These are phyloP conservation scores for Trichechus manatus DNA, from an alignment of 2,113 vertebrate genomes.

Conservation along the genomic window DNA sequence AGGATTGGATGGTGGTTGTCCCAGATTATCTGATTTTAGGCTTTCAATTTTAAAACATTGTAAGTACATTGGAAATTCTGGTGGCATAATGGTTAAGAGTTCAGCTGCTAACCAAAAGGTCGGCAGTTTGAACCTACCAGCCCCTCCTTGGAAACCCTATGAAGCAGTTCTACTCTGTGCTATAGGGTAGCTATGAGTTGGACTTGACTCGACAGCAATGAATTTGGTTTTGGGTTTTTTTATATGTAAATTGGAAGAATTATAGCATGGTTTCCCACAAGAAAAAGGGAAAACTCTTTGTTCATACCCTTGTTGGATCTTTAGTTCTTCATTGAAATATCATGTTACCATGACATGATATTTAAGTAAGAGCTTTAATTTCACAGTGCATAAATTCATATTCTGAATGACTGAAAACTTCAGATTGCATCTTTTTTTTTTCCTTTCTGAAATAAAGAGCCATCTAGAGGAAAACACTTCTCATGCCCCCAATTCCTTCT, in stretches of 20 bases:
- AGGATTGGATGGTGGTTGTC: slow-evolving; percentile 7
- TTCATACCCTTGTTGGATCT: neutral
- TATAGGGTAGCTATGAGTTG: too few species aligned
- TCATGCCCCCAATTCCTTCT: neutral
- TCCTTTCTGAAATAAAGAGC: slow-evolving; percentile 17
- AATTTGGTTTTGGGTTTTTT: too few species aligned
- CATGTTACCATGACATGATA: neutral
- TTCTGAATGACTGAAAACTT: neutral
- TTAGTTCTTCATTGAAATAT: neutral
- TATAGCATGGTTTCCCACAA: neutral
- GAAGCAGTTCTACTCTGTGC: too few species aligned
- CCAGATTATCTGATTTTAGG: neutral
- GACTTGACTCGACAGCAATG: too few species aligned
- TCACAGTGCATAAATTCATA: neutral
- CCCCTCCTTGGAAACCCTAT: too few species aligned
- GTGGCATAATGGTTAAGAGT: too few species aligned
- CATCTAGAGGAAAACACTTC: neutral
- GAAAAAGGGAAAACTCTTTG: neutral
- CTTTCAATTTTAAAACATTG: neutral
- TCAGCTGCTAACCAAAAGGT: too few species aligned
- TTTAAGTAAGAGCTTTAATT: slow-evolving; percentile 27
- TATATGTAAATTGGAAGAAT: too few species aligned
- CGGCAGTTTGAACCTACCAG: too few species aligned
- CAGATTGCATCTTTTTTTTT: neutral
- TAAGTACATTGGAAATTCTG: neutral